Percentiles rank a stretch among this genome's conserved stretches.
phyloP scores from a whole-genome alignment of 2,113 vertebrate genomes.

The Microcebus ravelobensis region DNA sequence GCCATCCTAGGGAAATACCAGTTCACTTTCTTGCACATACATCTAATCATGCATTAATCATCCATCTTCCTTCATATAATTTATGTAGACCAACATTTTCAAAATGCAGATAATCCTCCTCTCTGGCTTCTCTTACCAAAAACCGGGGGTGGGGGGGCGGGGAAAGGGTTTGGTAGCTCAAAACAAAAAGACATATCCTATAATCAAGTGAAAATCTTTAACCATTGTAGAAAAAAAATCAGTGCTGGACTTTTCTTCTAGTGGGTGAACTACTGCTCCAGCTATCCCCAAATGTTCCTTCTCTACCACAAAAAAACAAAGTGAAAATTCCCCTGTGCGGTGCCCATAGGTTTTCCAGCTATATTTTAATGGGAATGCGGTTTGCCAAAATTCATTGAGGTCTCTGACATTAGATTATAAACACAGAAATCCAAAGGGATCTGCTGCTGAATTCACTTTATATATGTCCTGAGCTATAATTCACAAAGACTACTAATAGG shows the following conservation, averaged over 20 bases:
- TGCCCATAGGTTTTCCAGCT: not conserved
- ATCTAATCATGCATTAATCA: not conserved
- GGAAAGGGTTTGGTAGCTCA: not conserved
- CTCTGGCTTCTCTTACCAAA: not conserved
- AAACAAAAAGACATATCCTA: not conserved
- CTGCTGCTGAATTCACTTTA: not conserved
- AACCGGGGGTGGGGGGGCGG: no score
- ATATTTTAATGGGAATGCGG: not conserved
- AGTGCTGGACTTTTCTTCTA: not conserved
- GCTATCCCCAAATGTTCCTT: not conserved
- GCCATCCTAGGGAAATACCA: not conserved
- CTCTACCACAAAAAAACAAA: not conserved
- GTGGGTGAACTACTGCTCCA: not conserved
- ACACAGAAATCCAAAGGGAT: not conserved
- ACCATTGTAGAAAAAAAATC: not conserved
- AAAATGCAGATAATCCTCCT: not conserved
- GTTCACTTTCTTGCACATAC: not conserved
- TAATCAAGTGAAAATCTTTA: not conserved
- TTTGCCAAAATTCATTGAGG: constrained; percentile 34
- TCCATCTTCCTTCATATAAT: not conserved
- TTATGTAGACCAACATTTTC: not conserved
- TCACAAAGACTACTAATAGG: not conserved
- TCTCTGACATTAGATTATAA: constrained; percentile 30
- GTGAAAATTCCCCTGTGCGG: not conserved
- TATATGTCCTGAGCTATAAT: not conserved